Evolutionary conservation across 35 echinoderm and acorn worm species (phyloP).

Genomic region (Heliocidaris erythrogramma): DNA sequence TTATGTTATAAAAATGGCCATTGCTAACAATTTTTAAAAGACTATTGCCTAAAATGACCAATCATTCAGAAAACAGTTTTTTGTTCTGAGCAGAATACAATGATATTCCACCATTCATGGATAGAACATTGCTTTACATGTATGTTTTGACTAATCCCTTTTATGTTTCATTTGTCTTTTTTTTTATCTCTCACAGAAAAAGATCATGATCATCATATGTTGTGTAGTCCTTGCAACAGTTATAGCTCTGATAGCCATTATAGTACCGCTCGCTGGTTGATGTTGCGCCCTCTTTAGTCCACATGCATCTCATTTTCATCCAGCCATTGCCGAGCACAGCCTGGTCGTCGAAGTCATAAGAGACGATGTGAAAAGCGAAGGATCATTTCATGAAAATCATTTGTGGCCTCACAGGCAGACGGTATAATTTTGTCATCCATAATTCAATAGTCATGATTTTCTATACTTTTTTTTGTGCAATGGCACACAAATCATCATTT

Average conservation of each 20-base stretch:
- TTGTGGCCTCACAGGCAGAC: neutral
- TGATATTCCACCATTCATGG: neutral
- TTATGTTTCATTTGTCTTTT: neutral
- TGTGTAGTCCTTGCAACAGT: neutral
- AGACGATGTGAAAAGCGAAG: neutral
- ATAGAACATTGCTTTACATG: neutral
- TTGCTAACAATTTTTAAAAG: too few species aligned
- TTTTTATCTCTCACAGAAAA: constrained; percentile 5
- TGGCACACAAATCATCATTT: neutral
- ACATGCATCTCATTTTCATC: constrained; percentile 1
- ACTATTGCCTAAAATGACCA: too few species aligned
- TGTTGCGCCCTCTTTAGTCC: constrained; percentile 30
- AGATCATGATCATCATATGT: constrained; percentile 45
- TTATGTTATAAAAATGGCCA: too few species aligned
- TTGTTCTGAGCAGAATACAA: neutral
- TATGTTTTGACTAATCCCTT: neutral
- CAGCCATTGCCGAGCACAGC: neutral
- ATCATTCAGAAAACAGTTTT: too few species aligned
- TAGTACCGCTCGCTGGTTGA: neutral
- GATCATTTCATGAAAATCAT: neutral
- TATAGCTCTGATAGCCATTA: constrained; percentile 7
- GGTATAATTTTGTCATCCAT: too few species aligned
- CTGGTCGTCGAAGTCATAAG: neutral
- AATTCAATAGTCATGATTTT: neutral
- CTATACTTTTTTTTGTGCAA: neutral